phyloP scores from a whole-genome alignment of 2,797 vertebrate genomes.

The Galago senegalensis region DNA sequence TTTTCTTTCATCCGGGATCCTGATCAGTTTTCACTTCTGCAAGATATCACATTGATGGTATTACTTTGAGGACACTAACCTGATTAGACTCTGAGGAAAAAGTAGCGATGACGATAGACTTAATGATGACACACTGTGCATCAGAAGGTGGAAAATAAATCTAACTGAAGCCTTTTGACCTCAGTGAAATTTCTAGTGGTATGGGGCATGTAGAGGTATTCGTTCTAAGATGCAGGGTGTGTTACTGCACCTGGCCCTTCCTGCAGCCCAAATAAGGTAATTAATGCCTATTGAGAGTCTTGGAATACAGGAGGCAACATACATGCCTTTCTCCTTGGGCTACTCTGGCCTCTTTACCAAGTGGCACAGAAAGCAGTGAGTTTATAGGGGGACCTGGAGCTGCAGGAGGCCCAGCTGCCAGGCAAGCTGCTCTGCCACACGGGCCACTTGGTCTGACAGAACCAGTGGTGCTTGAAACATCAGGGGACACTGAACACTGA shows the following conservation, averaged over 20 bases:
- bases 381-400: not conserved
- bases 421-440: not conserved
- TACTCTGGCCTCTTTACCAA: not conserved
- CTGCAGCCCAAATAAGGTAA: not conserved
- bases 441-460: not conserved
- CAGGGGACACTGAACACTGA: not conserved
- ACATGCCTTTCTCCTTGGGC: not conserved
- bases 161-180: not conserved
- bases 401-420: not conserved
- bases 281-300: not conserved
- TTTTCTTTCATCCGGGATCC: not conserved
- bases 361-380: not conserved
- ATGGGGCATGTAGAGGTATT: not conserved
- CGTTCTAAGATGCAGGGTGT: too few relatives aligned
- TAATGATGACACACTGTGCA: not conserved
- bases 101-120: not conserved
- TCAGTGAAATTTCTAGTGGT: not conserved
- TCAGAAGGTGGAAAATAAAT: not conserved
- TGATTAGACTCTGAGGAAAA: not conserved
- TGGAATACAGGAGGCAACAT: not conserved
- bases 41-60: not conserved
- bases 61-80: not conserved
- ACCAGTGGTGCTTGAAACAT: not conserved
- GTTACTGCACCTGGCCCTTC: not conserved
- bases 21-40: not conserved